Conservation (phyloP, 23 tunicate genomes). For the Styela clava region DNA sequence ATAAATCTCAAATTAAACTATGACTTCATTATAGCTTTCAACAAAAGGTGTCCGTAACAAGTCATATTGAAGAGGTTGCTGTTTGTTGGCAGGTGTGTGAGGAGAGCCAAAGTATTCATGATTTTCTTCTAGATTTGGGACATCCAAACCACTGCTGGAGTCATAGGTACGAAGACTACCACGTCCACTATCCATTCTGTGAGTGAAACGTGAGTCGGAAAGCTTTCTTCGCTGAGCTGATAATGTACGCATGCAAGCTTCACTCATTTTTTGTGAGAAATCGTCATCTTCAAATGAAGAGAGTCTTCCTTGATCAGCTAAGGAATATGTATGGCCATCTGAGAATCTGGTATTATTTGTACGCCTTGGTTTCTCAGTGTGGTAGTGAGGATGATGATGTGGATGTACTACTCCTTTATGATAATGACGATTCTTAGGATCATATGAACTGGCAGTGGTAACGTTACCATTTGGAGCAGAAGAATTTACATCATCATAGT, state of each 20-base stretch:
- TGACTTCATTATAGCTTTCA: slow-evolving; percentile 23
- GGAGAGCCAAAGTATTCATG: background rate
- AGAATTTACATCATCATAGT: background rate
- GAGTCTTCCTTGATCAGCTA: background rate
- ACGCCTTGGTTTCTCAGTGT: background rate
- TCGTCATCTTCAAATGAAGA: slow-evolving; percentile 20
- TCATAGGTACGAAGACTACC: slow-evolving; percentile 8
- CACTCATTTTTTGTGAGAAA: slow-evolving; percentile 57
- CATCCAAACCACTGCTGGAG: slow-evolving; percentile 21
- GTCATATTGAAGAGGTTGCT: background rate
- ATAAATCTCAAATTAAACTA: slow-evolving; percentile 16
- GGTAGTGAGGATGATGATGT: background rate
- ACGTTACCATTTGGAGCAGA: background rate
- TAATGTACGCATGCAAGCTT: slow-evolving; percentile 49
- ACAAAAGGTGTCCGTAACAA: slow-evolving; percentile 24
- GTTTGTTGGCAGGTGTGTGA: background rate
- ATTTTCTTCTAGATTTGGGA: background rate
- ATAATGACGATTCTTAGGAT: background rate
- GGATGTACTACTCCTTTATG: too few species aligned
- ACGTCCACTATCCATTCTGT: slow-evolving; percentile 1
- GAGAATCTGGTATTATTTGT: background rate
- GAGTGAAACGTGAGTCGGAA: slow-evolving; percentile 27
- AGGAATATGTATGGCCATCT: background rate
- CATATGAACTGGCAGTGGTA: background rate
- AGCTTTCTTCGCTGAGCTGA: slow-evolving; percentile 61